Evolutionary conservation across 2,888 invertebrate genomes (phyloP).

Genomic region (Drosophila atripex): DNA sequence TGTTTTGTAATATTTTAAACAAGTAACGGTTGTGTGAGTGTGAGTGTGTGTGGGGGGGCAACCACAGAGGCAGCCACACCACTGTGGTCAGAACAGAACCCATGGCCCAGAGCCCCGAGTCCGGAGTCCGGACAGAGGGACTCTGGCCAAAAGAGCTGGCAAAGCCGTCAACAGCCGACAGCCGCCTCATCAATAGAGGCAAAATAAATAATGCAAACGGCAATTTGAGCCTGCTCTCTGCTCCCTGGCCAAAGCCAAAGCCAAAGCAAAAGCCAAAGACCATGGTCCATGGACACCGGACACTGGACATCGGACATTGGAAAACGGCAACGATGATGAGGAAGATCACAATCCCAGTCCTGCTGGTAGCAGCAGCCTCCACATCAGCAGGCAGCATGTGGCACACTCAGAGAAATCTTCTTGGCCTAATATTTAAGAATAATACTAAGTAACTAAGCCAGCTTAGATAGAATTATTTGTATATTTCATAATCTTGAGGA

Average conservation of each 20-base stretch:
- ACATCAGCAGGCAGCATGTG: conserved; percentile 18
- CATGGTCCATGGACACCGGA: conserved; percentile 1
- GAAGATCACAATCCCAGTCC: conserved; percentile 46
- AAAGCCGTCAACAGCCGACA: conserved; percentile 43
- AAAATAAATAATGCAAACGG: conserved; percentile 81
- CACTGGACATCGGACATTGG: conserved; percentile 16
- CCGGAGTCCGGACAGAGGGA: not conserved
- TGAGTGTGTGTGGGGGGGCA: conserved; percentile 21
- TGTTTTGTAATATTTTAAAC: conserved; percentile 73
- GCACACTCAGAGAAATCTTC: not conserved
- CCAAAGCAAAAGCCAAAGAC: conserved; percentile 3
- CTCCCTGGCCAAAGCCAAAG: conserved; percentile 18
- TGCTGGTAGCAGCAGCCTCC: conserved; percentile 19
- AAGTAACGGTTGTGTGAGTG: conserved; percentile 62
- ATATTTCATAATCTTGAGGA: no score
- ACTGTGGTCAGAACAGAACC: conserved; percentile 12
- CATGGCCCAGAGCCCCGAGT: not conserved
- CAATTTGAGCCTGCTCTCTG: conserved; percentile 67
- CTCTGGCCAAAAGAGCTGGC: conserved; percentile 12
- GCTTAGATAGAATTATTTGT: no score
- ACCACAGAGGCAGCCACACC: conserved; percentile 24
- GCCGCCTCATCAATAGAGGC: conserved; percentile 72
- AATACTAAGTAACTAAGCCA: no score
- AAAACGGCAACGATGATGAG: conserved; percentile 25
- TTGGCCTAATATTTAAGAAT: no score